Evolutionary conservation across 2,113 vertebrate genomes (phyloP).

Genomic region (Periophthalmodon schlosseri): DNA sequence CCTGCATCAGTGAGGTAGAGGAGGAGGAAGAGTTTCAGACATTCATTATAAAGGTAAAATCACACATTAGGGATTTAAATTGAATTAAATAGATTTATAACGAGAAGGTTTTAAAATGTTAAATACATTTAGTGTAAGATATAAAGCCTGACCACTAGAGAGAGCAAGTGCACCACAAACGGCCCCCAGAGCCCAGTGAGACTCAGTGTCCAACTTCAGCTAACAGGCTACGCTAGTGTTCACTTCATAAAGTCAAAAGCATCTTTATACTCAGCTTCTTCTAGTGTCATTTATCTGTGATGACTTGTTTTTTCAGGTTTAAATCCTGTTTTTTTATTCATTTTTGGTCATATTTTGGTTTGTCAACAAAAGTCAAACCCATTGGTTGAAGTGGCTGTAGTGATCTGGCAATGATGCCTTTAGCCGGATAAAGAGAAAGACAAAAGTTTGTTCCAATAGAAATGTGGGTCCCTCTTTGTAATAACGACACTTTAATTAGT

Average conservation of each 20-base stretch:
- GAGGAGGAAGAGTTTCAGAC: neutral
- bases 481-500: too few relatives aligned
- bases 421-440: neutral
- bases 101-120: neutral
- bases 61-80: neutral
- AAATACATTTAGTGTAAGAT: neutral
- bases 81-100: neutral
- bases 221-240: neutral
- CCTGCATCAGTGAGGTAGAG: constrained; percentile 13
- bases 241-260: neutral
- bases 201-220: neutral
- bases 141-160: neutral
- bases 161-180: neutral
- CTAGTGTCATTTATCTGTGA: neutral
- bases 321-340: neutral
- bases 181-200: neutral
- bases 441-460: neutral
- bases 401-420: constrained; percentile 20
- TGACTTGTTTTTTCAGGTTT: neutral
- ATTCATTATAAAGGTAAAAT: neutral
- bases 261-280: neutral
- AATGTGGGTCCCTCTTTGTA: too few relatives aligned
- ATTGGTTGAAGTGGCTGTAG: constrained; percentile 17
- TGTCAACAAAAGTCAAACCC: neutral
- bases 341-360: neutral